These are phyloP conservation scores for Eulemur albifrons DNA, from an alignment of 2,797 vertebrate genomes.

Conservation along the genomic window DNA sequence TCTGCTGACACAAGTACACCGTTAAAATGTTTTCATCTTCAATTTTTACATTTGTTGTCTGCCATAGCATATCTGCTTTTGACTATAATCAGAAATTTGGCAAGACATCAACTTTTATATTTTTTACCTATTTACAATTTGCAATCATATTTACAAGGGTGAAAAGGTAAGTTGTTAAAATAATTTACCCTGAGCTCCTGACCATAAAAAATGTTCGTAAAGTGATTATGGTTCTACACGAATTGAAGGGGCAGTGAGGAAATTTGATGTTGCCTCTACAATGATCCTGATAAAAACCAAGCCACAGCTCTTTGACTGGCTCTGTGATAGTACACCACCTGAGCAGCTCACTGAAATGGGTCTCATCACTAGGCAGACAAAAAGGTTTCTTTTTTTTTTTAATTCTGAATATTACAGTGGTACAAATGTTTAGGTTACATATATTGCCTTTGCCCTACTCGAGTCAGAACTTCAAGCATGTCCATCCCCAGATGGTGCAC, in stretches of 20 bases:
- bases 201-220: not conserved
- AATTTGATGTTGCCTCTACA: accelerated
- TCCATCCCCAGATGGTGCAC: too few relatives aligned
- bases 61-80: not conserved
- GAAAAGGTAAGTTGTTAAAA: not conserved
- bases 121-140: constrained; percentile 12
- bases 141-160: not conserved
- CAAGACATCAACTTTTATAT: not conserved
- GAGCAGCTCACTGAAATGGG: not conserved
- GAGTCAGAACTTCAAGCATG: too few relatives aligned
- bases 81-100: not conserved
- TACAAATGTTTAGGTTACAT: too few relatives aligned
- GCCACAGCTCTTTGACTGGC: not conserved
- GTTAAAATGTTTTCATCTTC: not conserved
- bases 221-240: not conserved
- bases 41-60: not conserved
- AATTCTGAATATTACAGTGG: too few relatives aligned
- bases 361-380: not conserved
- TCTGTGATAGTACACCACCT: not conserved
- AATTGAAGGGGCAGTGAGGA: not conserved
- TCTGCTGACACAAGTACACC: not conserved
- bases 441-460: too few relatives aligned
- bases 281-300: not conserved
- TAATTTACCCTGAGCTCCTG: not conserved
- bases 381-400: not conserved